These are phyloP conservation scores for Mycetomoellerius zeteki DNA, from an alignment of 1,140 invertebrate genomes.

Conservation along the genomic window DNA sequence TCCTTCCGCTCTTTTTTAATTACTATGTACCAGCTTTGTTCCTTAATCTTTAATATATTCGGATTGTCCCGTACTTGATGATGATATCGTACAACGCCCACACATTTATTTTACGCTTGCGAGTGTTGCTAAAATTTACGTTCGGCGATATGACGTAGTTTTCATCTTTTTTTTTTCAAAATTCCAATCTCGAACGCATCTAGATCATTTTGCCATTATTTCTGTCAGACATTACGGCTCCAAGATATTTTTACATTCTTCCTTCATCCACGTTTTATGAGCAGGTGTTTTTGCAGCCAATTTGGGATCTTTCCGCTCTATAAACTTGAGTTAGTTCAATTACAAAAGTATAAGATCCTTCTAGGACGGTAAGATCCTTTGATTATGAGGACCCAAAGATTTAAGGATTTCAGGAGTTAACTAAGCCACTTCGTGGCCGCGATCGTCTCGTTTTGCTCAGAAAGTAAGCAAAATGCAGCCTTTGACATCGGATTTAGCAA, in stretches of 20 bases:
- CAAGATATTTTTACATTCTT: constrained; percentile 42
- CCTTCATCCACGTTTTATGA: constrained; percentile 24
- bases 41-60: constrained; percentile 75
- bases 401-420: constrained; percentile 50
- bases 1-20: constrained; percentile 37
- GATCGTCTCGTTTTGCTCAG: constrained; percentile 42
- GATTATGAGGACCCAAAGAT: constrained; percentile 57
- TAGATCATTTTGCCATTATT: constrained; percentile 31
- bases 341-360: constrained; percentile 62
- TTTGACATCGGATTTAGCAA: constrained; percentile 58
- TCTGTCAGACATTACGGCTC: constrained; percentile 34
- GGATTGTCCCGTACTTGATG: constrained; percentile 82
- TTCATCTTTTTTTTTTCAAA: constrained; percentile 10
- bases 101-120: constrained; percentile 59
- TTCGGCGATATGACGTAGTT: constrained; percentile 64
- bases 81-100: constrained; percentile 72
- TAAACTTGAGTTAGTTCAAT: constrained; percentile 34
- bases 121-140: constrained; percentile 59
- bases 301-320: constrained; percentile 40
- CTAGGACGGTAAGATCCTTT: constrained; percentile 61
- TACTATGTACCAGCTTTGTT: constrained; percentile 66
- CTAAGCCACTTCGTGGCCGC: constrained; percentile 55
- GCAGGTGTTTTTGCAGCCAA: constrained; percentile 39
- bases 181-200: constrained; percentile 24
- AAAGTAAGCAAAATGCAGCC: constrained; percentile 63